phyloP scores from a whole-genome alignment of 2,888 invertebrate species.

The Sepioteuthis lessoniana region DNA sequence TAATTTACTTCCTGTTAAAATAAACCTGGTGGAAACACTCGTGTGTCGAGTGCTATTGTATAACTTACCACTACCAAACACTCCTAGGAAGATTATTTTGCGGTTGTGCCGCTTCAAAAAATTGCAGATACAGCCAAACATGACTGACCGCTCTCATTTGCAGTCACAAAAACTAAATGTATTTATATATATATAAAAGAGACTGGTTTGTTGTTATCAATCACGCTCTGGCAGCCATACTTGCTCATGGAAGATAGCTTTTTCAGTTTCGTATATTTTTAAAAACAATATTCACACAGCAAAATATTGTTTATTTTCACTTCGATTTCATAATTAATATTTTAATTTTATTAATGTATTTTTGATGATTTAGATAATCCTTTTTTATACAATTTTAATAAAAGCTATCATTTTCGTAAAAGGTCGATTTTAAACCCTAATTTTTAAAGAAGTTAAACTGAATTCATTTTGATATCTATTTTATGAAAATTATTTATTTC shows the following conservation, averaged over 20 bases:
- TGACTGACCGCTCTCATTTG: slow-evolving; percentile 45
- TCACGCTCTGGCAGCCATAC: background rate
- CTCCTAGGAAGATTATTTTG: slow-evolving; percentile 87
- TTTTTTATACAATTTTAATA: background rate
- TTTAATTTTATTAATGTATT: background rate
- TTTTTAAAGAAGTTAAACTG: background rate
- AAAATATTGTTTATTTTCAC: background rate
- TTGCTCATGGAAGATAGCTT: background rate
- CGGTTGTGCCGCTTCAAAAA: slow-evolving; percentile 87
- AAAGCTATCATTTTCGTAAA: background rate
- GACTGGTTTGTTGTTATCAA: background rate
- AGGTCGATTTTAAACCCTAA: background rate
- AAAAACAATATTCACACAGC: background rate
- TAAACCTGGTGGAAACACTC: no score
- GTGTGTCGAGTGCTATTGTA: background rate
- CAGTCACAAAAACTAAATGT: background rate
- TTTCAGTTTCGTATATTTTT: background rate
- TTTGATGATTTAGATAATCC: background rate
- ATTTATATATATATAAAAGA: no score
- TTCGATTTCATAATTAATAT: background rate
- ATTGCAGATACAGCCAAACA: slow-evolving; percentile 83
- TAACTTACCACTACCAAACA: slow-evolving; percentile 81
- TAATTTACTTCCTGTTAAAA: background rate
- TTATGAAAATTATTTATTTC: no score
- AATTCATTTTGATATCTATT: no score